Percentiles rank a stretch among this genome's conserved stretches.
phyloP scores from a whole-genome alignment of 1,140 invertebrate species.

The Armadillidium nasatum region DNA sequence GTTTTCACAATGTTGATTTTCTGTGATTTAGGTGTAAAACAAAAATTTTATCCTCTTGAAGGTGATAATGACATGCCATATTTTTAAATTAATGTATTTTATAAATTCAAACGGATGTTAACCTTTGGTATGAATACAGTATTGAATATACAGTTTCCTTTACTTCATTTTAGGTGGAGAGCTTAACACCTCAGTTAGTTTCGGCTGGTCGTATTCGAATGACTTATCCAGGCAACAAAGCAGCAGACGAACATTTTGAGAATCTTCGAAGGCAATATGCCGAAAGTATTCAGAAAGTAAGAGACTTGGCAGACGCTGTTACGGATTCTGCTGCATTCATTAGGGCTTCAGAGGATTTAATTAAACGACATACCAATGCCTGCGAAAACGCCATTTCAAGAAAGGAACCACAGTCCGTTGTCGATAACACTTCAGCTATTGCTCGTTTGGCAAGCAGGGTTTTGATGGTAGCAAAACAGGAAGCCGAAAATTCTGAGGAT shows the following conservation, averaged over 20 bases:
- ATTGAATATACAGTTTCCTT: not conserved
- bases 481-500: conserved; percentile 97
- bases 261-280: conserved; percentile 91
- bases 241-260: conserved; percentile 95
- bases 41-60: too few relatives aligned
- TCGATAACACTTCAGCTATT: conserved; percentile 85
- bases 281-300: conserved; percentile 78
- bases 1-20: too few relatives aligned
- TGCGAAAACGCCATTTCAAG: conserved; percentile 90
- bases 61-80: too few relatives aligned
- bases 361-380: conserved; percentile 86
- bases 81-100: too few relatives aligned
- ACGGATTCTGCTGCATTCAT: conserved; percentile 91
- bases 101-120: too few relatives aligned
- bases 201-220: conserved; percentile 93
- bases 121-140: too few relatives aligned
- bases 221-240: conserved; percentile 81
- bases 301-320: conserved; percentile 91
- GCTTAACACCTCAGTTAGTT: conserved; percentile 91
- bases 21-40: too few relatives aligned
- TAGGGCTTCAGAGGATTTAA: conserved; percentile 78
- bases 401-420: conserved; percentile 81
- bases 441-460: conserved; percentile 92
- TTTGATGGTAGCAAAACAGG: conserved; percentile 89
- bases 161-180: conserved; percentile 65